Conservation (phyloP, 2,113 vertebrate genomes). For the Strix uralensis region DNA sequence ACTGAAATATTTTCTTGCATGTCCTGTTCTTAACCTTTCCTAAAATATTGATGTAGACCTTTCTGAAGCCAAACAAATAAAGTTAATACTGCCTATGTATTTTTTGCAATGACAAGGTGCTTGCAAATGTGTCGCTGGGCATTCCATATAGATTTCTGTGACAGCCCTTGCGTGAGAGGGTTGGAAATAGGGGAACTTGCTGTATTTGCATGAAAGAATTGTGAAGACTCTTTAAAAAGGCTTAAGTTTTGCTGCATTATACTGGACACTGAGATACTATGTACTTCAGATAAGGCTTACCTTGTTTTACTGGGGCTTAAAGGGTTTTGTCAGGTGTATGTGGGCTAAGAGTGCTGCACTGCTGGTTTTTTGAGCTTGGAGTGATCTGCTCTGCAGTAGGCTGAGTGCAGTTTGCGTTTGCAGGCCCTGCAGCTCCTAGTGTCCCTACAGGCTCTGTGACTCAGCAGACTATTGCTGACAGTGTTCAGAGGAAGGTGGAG, state of each 20-base stretch:
- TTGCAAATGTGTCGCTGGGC: background rate
- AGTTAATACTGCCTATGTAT: background rate
- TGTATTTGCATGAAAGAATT: background rate
- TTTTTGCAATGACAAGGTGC: background rate
- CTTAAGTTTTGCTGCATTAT: background rate
- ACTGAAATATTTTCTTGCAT: background rate
- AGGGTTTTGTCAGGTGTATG: background rate
- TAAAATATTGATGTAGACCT: background rate
- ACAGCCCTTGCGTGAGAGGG: background rate
- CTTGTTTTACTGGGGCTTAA: background rate
- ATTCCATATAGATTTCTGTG: background rate
- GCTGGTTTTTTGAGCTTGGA: background rate
- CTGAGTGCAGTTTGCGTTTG: background rate
- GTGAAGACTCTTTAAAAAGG: background rate
- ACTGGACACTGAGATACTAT: background rate
- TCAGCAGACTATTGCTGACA: slow-evolving; percentile 56
- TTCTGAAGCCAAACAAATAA: background rate
- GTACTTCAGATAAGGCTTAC: background rate
- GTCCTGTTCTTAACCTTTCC: background rate
- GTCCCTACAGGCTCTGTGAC: slow-evolving; percentile 55
- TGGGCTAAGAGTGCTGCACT: background rate
- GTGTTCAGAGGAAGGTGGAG: background rate
- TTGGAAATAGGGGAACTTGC: background rate
- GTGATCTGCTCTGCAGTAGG: background rate
- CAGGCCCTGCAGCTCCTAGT: background rate